Evolutionary conservation across 2,113 vertebrate species (phyloP).

Genomic region (Uria aalge): DNA sequence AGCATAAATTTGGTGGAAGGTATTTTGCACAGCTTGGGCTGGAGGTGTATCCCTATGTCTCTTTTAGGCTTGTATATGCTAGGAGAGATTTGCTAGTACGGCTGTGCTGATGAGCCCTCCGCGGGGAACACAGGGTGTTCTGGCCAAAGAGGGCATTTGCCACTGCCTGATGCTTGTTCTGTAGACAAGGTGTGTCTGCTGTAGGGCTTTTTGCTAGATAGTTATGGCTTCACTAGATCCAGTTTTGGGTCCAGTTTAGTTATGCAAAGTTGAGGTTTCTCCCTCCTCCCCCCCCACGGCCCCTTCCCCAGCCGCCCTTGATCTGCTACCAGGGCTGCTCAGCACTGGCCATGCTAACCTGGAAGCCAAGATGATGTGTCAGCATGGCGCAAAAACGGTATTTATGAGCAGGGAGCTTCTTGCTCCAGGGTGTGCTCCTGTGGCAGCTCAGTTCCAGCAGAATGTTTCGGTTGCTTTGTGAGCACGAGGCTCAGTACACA

Average conservation of each 20-base stretch:
- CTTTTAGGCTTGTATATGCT: background rate
- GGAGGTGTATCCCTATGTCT: background rate
- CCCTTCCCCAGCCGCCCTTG: accelerated
- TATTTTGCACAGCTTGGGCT: background rate
- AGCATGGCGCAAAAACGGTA: background rate
- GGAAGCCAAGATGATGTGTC: background rate
- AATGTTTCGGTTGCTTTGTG: background rate
- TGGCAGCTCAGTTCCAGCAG: background rate
- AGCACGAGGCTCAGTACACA: accelerated
- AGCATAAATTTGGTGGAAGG: background rate
- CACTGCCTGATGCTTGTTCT: background rate
- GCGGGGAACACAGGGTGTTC: background rate
- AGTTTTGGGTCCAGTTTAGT: background rate
- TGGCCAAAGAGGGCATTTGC: background rate
- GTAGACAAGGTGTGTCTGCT: background rate
- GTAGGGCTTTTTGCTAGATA: background rate
- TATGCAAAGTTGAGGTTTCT: background rate
- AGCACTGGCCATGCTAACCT: background rate
- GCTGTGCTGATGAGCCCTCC: background rate
- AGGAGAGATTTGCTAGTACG: background rate
- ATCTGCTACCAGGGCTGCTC: background rate
- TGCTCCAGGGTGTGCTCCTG: background rate
- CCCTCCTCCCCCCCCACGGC: accelerated
- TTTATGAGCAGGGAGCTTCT: background rate
- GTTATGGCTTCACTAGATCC: background rate